Conservation (phyloP, 2,888 invertebrate genomes). For the Melanargia galathea region DNA sequence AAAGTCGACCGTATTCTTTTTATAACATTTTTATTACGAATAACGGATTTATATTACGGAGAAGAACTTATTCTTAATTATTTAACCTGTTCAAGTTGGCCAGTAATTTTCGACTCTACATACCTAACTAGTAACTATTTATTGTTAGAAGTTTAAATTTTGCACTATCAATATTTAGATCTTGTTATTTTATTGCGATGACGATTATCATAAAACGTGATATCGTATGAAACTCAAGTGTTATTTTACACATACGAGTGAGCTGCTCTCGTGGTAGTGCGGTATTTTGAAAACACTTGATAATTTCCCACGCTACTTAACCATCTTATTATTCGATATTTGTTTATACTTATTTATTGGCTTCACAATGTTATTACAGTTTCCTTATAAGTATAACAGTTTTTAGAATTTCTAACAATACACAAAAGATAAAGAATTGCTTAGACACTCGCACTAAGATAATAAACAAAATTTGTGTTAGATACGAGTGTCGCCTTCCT, state of each 20-base stretch:
- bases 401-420: no score
- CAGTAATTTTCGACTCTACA: not conserved
- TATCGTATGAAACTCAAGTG: conserved; percentile 14
- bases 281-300: conserved; percentile 63
- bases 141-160: not conserved
- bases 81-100: not conserved
- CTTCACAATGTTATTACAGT: no score
- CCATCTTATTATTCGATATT: conserved; percentile 17
- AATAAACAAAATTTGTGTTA: no score
- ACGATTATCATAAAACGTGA: conserved; percentile 4
- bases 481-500: no score
- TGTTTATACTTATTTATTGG: no score
- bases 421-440: no score
- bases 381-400: no score
- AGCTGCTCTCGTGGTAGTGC: conserved; percentile 22
- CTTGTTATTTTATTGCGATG: not conserved
- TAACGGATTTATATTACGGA: not conserved
- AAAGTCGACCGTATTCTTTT: conserved; percentile 9
- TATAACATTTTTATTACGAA: not conserved
- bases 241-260: not conserved
- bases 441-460: no score
- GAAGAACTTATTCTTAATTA: not conserved
- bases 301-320: conserved; percentile 57
- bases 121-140: not conserved
- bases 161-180: conserved; percentile 1